Evolutionary conservation across 1,140 invertebrate genomes (phyloP).

Genomic region (Drosophila sproati): DNA sequence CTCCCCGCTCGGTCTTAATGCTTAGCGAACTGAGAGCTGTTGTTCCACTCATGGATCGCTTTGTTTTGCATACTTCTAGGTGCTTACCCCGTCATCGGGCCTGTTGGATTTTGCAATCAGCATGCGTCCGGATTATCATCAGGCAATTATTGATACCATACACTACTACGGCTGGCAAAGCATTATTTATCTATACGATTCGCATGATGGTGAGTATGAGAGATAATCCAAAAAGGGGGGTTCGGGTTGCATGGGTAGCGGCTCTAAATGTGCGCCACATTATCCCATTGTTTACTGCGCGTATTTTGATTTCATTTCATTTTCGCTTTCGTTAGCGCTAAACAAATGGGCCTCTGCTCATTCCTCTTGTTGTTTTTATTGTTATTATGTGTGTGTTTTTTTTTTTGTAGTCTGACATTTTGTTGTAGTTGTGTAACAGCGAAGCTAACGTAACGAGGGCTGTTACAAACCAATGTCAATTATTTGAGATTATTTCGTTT

Average conservation of each 20-base stretch:
- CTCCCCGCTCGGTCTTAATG: neutral
- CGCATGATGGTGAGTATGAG: constrained; percentile 94
- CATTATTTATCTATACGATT: constrained; percentile 97
- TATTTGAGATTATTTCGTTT: constrained; percentile 37
- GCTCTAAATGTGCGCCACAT: constrained; percentile 20
- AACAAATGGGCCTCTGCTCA: constrained; percentile 48
- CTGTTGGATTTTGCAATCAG: constrained; percentile 95
- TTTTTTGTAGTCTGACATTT: constrained; percentile 32
- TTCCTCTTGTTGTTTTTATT: constrained; percentile 30
- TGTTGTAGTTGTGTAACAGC: constrained; percentile 1
- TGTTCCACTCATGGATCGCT: constrained; percentile 37
- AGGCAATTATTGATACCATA: constrained; percentile 96
- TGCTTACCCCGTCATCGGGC: constrained; percentile 92
- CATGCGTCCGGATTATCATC: constrained; percentile 97
- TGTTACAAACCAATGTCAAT: constrained; percentile 31
- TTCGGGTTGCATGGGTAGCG: neutral
- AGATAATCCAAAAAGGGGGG: neutral
- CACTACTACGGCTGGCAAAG: constrained; percentile 95
- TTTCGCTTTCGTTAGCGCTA: constrained; percentile 64
- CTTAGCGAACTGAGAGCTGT: constrained; percentile 2
- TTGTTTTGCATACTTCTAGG: constrained; percentile 85
- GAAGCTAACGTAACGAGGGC: constrained; percentile 13
- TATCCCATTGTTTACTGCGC: constrained; percentile 62
- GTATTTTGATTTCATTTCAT: constrained; percentile 76
- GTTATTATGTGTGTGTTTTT: constrained; percentile 30